Base-by-base conservation (phyloP, 2,888 invertebrate species). In the Cinara cedri region DNA sequence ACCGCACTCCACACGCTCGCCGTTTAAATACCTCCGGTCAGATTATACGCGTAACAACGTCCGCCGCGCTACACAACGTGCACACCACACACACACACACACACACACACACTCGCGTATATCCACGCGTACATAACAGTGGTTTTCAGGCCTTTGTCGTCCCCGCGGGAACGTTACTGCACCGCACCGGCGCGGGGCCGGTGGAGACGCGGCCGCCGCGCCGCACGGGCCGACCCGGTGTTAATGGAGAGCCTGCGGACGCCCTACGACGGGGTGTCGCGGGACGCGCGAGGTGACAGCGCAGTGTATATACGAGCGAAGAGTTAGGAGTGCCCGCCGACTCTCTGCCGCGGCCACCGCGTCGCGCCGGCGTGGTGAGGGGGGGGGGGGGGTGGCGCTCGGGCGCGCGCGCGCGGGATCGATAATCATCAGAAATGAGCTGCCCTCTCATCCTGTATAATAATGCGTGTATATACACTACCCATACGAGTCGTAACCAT, bases 381-480 rank as follows among this genome's bases (percentile, higher is more conserved):
- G 46, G n/a, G 66, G 9, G 16, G 8, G 3, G 66, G 1, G 3
- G 16, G 54, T 2, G 13, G 26, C 4, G n/a, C n/a, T n/a, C n/a
- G 21, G 19, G 54, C 0, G 68, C 4, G 13, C 11, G 10, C 68
- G 66, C 10, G 34, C 19, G 62, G 51, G 68, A 78, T 78, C 78
- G 78, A 78, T 78, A 78, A 34, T 60, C 78, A 74, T 78, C 78
- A 78, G 78, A 70, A 70, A 78, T 70, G 60, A 70, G 68, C 34
- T 34, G 6, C 68, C 60, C 68, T 24, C 55, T 21, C 19, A 16
- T 11, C 16, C n/a, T n/a, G n/a, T n/a, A n/a, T n/a, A n/a, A n/a
- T n/a, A n/a, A n/a, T n/a, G n/a, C n/a, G n/a, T n/a, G 3, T 34
- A 34, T 34, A 34, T 34, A 34, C 34, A 34, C 34, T 34, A 34